Percentiles rank a stretch among this genome's conserved stretches.
Conservation (phyloP, 2,888 invertebrate species). For the Microplitis manilae region DNA sequence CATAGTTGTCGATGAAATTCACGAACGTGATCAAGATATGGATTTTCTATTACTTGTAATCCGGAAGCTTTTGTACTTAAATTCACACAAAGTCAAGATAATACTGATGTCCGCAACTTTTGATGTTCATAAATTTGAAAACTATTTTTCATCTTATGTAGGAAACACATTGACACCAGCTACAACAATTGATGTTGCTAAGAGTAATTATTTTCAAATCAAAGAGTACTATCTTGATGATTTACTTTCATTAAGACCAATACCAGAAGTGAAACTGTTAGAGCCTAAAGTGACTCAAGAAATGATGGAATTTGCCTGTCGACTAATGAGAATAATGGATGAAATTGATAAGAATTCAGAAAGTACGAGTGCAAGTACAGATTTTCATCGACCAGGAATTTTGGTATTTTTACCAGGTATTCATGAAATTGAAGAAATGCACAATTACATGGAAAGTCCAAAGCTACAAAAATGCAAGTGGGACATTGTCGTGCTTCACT, state of each 20-base stretch:
- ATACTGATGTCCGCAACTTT: conserved; percentile 97
- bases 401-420: conserved; percentile 93
- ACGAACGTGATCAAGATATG: conserved; percentile 93
- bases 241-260: conserved; percentile 56
- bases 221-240: conserved; percentile 78
- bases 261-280: conserved; percentile 75
- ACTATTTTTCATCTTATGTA: conserved; percentile 77
- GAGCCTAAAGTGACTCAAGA: conserved; percentile 78
- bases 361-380: neutral
- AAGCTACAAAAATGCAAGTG: conserved; percentile 67
- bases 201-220: conserved; percentile 74
- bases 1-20: conserved; percentile 93
- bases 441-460: conserved; percentile 66
- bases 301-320: conserved; percentile 75
- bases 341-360: conserved; percentile 71
- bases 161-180: conserved; percentile 70
- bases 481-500: conserved; percentile 80
- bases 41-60: conserved; percentile 91
- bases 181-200: conserved; percentile 75
- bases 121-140: conserved; percentile 80
- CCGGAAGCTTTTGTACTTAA: conserved; percentile 81
- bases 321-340: conserved; percentile 78
- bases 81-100: conserved; percentile 79
- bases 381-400: conserved; percentile 76
- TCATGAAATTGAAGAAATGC: conserved; percentile 85